Evolutionary conservation across 2,888 invertebrate genomes (phyloP), one percentile per base, ranked within the genome.

Genomic region (Cheilosia grossa): DNA sequence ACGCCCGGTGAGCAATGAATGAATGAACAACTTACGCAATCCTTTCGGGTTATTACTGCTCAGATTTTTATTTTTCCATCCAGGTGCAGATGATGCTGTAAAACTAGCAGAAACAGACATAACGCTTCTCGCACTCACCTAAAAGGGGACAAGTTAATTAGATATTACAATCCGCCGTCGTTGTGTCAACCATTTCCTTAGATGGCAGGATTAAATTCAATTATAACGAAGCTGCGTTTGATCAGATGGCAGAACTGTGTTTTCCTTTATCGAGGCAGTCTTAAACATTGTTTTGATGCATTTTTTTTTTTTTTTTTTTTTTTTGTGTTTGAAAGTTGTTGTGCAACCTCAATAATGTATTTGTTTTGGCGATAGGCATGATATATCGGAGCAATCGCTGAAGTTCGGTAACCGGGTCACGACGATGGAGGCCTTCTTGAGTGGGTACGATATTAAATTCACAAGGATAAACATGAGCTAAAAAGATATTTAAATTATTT

Each of bases 141-240:
- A 53, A 59, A 72, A 73, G 72, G 24, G 73, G 79, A 79, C 63
- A 72, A 72, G 21, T 59, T 79, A 59, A 73, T 72, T 66, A 73
- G 64, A 61, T 66, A 37, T 79, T 73, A 53, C 51, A 66, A 37
- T 27, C 42, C 37, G 59, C 17, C 49, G 19, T 9, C 21, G 72
- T 30, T 33, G 33, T 73, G 66, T 73, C 53, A 66, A 13, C 42
- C 27, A 53, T 47, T 66, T 79, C 79, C 73, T 59, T 79, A 53
- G 64, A 21, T 73, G 72, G 79, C 59, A 66, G 73, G 72, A 79
- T 66, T 59, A 51, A 21, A 59, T 37, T 73, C 53, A 66, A 79
- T 79, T 66, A 66, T 59, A 79, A 59, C 66, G 27, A 47, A 47
- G 27, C 15, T 59, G 33, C 13, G 37, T 61, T 53, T 33, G 63